Percentiles rank a stretch among this genome's conserved stretches.
phyloP scores from a whole-genome alignment of 2,888 invertebrate species.

The Exephanes ischioxanthus region DNA sequence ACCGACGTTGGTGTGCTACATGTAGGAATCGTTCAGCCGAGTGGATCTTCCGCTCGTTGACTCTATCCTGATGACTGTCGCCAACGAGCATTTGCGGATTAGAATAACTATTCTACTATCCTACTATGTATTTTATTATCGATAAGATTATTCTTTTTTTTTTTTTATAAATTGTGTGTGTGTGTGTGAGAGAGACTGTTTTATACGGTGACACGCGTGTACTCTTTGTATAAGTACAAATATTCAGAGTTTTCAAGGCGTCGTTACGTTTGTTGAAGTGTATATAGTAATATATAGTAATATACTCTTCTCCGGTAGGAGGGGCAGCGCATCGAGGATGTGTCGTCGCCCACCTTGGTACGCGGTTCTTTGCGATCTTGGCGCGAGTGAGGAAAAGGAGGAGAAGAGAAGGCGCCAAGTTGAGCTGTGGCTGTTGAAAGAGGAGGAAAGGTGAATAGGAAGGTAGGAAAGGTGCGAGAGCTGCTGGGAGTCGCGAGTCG shows the following conservation, averaged over 20 bases:
- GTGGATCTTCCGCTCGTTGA: slow-evolving; percentile 72
- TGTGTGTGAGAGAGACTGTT: no score
- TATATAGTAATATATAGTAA: slow-evolving; percentile 67
- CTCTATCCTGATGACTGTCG: slow-evolving; percentile 50
- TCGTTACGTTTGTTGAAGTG: not conserved
- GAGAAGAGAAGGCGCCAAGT: slow-evolving; percentile 65
- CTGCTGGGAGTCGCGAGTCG: slow-evolving; percentile 67
- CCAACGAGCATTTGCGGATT: slow-evolving; percentile 69
- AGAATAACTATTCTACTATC: slow-evolving; percentile 44
- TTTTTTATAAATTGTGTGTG: not conserved
- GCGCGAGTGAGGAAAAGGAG: slow-evolving; percentile 63
- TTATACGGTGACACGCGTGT: no score
- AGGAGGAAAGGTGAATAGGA: slow-evolving; percentile 68
- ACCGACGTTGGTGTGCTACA: slow-evolving; percentile 61
- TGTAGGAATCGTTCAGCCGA: slow-evolving; percentile 50
- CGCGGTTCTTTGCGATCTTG: slow-evolving; percentile 27
- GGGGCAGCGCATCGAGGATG: slow-evolving; percentile 66
- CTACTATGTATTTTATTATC: not conserved
- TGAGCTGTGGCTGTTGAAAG: slow-evolving; percentile 44
- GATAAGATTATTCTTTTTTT: not conserved
- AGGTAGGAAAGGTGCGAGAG: slow-evolving; percentile 76
- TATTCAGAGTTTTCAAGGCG: no score
- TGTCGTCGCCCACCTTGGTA: slow-evolving; percentile 25
- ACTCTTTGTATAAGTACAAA: no score
- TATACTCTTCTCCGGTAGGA: slow-evolving; percentile 66